Evolutionary conservation across 2,888 invertebrate species (phyloP).

Genomic region (Exephanes ischioxanthus): DNA sequence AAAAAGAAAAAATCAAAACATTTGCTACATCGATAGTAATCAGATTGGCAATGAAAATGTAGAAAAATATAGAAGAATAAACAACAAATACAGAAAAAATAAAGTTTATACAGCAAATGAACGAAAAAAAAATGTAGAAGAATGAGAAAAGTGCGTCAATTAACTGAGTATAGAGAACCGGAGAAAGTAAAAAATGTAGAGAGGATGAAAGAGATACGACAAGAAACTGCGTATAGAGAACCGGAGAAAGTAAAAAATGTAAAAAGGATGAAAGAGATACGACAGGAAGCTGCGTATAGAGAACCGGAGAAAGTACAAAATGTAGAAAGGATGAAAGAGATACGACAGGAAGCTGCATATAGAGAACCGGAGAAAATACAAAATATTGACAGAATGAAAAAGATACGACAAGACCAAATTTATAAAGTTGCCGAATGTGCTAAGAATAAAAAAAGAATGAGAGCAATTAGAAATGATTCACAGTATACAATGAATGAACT

Average conservation of each 20-base stretch:
- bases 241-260: neutral
- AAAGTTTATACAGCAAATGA: neutral
- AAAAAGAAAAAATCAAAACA: too few relatives aligned
- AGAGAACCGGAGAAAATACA: neutral
- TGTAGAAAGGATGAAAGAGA: neutral
- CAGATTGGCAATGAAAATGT: too few relatives aligned
- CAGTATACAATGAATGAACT: constrained; percentile 14
- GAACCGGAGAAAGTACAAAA: neutral
- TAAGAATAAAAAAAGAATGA: constrained; percentile 19
- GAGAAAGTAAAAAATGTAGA: neutral
- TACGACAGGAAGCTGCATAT: neutral
- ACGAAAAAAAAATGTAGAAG: too few relatives aligned
- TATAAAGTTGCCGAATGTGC: neutral
- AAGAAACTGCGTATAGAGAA: neutral
- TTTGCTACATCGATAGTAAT: too few relatives aligned
- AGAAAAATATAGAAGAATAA: too few relatives aligned
- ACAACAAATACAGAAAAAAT: neutral
- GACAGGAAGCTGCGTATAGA: neutral
- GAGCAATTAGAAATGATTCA: constrained; percentile 16
- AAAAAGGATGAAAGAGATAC: neutral
- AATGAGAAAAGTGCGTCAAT: neutral
- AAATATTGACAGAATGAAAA: neutral
- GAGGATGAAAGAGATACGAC: neutral
- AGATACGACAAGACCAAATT: neutral
- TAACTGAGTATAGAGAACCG: neutral